Evolutionary conservation across 2,888 invertebrate genomes (phyloP), one percentile per base, ranked within the genome.

Genomic region (Chironomus riparius): DNA sequence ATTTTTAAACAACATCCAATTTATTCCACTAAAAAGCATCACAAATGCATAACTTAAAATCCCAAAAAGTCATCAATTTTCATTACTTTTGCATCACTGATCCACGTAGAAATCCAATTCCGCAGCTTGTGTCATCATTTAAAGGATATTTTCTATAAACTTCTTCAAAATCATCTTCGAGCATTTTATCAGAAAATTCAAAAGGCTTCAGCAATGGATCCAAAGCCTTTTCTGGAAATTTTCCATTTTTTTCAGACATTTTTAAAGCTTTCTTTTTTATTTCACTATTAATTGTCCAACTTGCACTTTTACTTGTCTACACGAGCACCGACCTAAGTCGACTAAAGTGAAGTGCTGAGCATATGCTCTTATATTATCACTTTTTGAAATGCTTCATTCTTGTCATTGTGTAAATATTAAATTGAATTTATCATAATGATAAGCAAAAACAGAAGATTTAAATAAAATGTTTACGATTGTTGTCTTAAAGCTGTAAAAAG

Each of bases 101-200:
- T 6, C 89, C 89, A 76, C 84, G 86, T 70, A 88, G 81, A 78
- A 87, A 85, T 86, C 90, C 87, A 78, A 90, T 85, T 0, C 90
- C 90, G 80, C 90, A 90, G 3, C 87, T 84, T 0, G 89, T 89
- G 76, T 90, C 90, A 72, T 89, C 87, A 48, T 87, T 87, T 76
- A 88, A 80, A 3, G 86, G 86, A 80, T 86, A 83, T 65, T 86
- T 85, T 74, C 82, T 82, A 77, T 85, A 84, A 28, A 86, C 80
- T 76, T 86, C 86, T 78, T 87, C 86, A 70, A 83, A 77, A 22
- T 79, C 78, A 24, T 78, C 77, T n/a, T 82, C 82, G 77, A 81
- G 81, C 28, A 75, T 50, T 61, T 77, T 78, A 48, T 78, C 77
- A 2, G 65, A 10, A 18, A 72, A 62, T 5, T 56, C 22, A 21